Base-by-base conservation (phyloP, 2,888 invertebrate genomes). In the Neuroscelio doddi region DNA sequence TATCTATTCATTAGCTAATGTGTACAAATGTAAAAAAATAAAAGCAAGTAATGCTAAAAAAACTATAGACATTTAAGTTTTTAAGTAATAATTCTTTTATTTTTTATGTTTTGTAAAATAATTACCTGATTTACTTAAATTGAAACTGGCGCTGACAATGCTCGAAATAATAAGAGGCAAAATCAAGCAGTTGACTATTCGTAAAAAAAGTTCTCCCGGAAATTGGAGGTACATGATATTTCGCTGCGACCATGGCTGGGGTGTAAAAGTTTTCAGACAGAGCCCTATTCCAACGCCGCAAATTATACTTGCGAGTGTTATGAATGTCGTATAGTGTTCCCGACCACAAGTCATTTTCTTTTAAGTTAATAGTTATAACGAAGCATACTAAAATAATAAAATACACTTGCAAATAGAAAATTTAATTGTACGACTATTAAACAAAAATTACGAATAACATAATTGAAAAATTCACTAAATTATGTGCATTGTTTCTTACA, bases 221-320 rank as follows among this genome's bases (percentile, higher is more conserved):
- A 95, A 97, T 80, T 94, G 92, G 77, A 97, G 90, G 87, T 97
- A 97, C 93, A 96, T 95, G 72, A 95, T 90, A 69, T 95, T 92
- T 57, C 97, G 87, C 64, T 89, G 86, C 8, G 90, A 87, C 94
- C 94, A 95, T 77, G 88, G 85, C 72, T 87, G 76, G 9, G 34
- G 30, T 8, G 76, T 79, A 12, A 39, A 76, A 51, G 69, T 63
- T 56, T 79, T 80, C 10, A 84, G 63, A 24, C 68, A 29, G 7
- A 75, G 34, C 24, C 82, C 83, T 16, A 74, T 47, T n/a, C 42
- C 47, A 34, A 78, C 68, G 3, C 80, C 81, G 55, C 51, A 51
- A 45, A 62, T 44, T 38, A 82, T 78, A 24, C 80, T 76, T 16
- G 72, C 16, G 21, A 65, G 10, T 16, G 65, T 65, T 27, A 56